Evolutionary conservation across 1,140 invertebrate species (phyloP), one percentile per base, ranked within the genome.

Genomic region (Panonychus citri): DNA sequence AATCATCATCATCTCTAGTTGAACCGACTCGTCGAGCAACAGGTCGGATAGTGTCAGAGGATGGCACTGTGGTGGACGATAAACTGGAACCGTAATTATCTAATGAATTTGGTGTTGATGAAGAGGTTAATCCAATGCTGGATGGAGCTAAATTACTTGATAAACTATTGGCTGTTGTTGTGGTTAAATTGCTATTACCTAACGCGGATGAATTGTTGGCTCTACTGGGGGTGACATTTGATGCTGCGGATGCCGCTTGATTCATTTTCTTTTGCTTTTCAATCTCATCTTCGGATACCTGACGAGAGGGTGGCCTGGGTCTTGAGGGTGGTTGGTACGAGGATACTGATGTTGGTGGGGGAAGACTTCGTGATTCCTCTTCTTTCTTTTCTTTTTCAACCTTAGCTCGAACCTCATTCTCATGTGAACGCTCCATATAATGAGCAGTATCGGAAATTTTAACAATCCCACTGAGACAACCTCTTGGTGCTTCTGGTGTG

Each of bases 381-480:
- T 56, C 43, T 34, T 54, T 39, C 10, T 13, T 25, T 25, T 56
- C 52, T 21, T 52, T 57, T 61, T 80, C 78, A 64, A 83, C 81
- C 27, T 64, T 60, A 57, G 76, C 78, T 61, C 84, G 81, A 53
- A 76, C 78, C 60, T 87, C 84, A 53, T 61, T 63, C 46, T 66
- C 60, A 62, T 86, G 79, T 53, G 90, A 73, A 51, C 85, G 79
- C 68, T 85, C 83, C 76, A 90, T 86, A 0, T 89, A 82, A 46
- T 84, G 73, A 0, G 85, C 81, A 34, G 83, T 88, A 66, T 91
- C 87, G n/a, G 78, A 78, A 3, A 90, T 70, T n/a, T 83, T 74
- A 52, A 83, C 82, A 64, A 91, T 86, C 15, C 86, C 87, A 67
- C 84, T 88, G 0, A 93, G 73, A 1, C 86, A 86, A 7, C 86